phyloP scores from a whole-genome alignment of 92 coral and sea anemone genomes.

The Scolanthus callimorphus region DNA sequence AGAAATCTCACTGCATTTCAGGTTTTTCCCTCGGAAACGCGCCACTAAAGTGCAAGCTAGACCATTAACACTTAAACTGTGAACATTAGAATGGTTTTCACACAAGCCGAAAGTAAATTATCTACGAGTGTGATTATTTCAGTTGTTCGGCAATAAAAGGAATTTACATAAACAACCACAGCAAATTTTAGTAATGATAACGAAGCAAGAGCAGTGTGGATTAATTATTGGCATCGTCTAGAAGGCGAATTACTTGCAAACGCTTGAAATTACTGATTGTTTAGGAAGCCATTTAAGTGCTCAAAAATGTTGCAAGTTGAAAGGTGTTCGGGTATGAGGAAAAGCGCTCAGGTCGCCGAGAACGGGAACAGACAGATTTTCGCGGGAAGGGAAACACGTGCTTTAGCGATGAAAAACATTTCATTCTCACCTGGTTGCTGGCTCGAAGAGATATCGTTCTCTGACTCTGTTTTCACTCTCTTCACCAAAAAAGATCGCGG shows the following conservation, averaged over 20 bases:
- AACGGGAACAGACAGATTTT: neutral
- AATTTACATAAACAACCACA: constrained; percentile 26
- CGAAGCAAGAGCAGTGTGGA: neutral
- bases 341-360: no score
- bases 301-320: no score
- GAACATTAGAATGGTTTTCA: neutral
- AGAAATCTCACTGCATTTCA: neutral
- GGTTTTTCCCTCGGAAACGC: no score
- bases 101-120: neutral
- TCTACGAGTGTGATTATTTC: constrained; percentile 27
- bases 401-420: neutral
- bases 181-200: constrained; percentile 1
- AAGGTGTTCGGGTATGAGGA: no score
- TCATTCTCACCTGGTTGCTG: neutral
- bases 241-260: neutral
- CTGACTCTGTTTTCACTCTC: neutral
- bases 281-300: no score
- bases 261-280: no score
- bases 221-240: neutral
- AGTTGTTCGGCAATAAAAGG: constrained; percentile 16
- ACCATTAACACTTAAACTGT: no score
- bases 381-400: neutral
- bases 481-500: neutral
- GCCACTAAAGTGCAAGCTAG: no score
- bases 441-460: neutral